Evolutionary conservation across 2,113 vertebrate genomes (phyloP).

Genomic region (Benitochromis conjunctus): DNA sequence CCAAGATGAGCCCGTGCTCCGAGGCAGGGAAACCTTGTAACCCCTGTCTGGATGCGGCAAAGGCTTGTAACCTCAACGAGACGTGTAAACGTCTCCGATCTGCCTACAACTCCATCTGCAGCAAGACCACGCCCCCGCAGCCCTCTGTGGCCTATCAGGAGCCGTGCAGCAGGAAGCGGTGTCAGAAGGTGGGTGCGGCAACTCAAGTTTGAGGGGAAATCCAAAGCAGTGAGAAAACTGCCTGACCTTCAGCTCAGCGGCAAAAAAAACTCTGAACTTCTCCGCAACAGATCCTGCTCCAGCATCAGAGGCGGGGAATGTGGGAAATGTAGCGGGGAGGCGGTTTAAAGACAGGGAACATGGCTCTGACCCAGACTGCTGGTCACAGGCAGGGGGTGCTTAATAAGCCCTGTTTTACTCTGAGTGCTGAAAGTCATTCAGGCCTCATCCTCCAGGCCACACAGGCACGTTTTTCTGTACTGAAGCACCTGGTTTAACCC

Average conservation of each 20-base stretch:
- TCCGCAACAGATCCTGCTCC: background rate
- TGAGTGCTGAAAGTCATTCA: background rate
- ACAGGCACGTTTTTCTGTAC: background rate
- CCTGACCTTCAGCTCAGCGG: background rate
- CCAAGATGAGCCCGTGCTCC: constrained; percentile 84
- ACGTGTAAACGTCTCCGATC: constrained; percentile 89
- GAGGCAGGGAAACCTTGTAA: constrained; percentile 91
- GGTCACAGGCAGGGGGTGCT: background rate
- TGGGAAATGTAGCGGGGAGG: background rate
- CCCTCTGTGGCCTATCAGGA: constrained; percentile 66
- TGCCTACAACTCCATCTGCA: constrained; percentile 88
- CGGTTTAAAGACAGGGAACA: background rate
- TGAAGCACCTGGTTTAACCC: background rate
- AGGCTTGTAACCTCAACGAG: constrained; percentile 94
- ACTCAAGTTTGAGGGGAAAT: background rate
- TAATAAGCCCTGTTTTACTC: background rate
- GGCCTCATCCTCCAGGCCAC: background rate
- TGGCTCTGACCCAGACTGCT: background rate
- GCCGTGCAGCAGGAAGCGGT: constrained; percentile 85
- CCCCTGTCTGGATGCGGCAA: constrained; percentile 88
- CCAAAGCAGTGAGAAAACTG: background rate
- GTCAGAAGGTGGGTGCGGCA: constrained; percentile 78
- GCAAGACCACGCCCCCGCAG: constrained; percentile 68
- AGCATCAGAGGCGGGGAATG: background rate
- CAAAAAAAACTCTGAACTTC: accelerated